Evolutionary conservation across 2,888 invertebrate species (phyloP), one percentile per base, ranked within the genome.

Genomic region (Drosophila imparisetae): DNA sequence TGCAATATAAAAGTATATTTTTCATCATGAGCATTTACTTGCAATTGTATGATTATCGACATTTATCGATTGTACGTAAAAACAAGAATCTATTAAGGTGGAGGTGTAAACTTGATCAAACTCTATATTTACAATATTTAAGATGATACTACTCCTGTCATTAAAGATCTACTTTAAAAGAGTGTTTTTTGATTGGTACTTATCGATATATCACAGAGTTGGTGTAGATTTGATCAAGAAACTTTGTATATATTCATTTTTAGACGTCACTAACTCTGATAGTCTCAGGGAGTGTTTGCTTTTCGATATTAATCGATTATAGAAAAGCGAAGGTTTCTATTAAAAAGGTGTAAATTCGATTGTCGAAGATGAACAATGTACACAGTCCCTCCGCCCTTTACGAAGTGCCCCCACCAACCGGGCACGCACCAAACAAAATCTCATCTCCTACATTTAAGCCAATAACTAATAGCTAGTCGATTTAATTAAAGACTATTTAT

Each of bases 401-500:
- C 13, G 4, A 34, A 11, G n/a, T n/a, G n/a, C 0, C 1, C 1
- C 10, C 10, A 40, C 2, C 10, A 10, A 10, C 10, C 2, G 4
- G 2, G 1, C n/a, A 4, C 13, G 13, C 21, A 7, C 45, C 7
- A 40, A n/a, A 10, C 40, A n/a, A 21, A 13, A 21, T 6, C 42
- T 21, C 21, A 13, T 11, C 4, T 15, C 15, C 15, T 15, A 7
- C 13, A 45, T 7, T 45, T 21, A 24, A 15, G 21, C 7, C 24
- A 45, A 24, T 45, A 45, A 45, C 15, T 8, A 21, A 13, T 21
- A 15, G 24, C 15, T 24, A 15, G 8, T 8, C 15, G 45, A 45
- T 15, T 36, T 36, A 38, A 8, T 38, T 24, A 13, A 18, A 4
- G 29, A 50, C 6, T 38, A n/a, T 55, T 15, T 38, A 55, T 55